A percentile compares a stretch with the other conserved stretches of the same genome.
Conservation (phyloP, 2,113 vertebrate genomes). For the Acanthisitta chloris region DNA sequence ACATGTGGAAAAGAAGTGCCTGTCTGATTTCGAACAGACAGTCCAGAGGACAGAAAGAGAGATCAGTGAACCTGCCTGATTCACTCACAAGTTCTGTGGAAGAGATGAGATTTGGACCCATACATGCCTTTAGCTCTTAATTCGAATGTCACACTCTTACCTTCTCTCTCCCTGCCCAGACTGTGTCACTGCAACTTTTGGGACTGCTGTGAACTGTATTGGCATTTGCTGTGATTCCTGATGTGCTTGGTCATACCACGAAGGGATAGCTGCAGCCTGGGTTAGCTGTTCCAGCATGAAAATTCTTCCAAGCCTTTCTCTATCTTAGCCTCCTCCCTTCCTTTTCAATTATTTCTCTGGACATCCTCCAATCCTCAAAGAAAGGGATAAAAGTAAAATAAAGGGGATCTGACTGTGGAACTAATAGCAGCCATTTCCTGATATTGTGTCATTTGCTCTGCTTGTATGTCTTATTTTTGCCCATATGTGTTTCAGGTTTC, state of each 20-base stretch:
- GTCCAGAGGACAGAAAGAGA: neutral
- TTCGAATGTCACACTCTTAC: neutral
- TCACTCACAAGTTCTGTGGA: neutral
- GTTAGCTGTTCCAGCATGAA: neutral
- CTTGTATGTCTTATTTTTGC: neutral
- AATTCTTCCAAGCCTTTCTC: neutral
- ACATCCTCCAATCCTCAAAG: neutral
- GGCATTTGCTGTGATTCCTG: neutral
- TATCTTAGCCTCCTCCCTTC: neutral
- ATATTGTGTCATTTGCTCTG: neutral
- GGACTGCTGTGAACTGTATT: neutral
- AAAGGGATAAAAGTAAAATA: neutral
- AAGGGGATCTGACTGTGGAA: neutral
- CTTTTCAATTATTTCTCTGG: neutral
- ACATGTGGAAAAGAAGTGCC: neutral
- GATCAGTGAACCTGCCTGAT: neutral
- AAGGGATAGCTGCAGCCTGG: neutral
- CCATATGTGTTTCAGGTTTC: neutral
- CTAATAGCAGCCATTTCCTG: neutral
- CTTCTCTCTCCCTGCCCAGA: neutral
- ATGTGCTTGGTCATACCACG: neutral
- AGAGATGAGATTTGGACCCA: neutral
- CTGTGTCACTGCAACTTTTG: neutral
- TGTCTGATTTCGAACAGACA: neutral
- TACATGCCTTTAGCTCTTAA: neutral